phyloP scores from a whole-genome alignment of 2,888 invertebrate genomes.

The Hypolimnas misippus region DNA sequence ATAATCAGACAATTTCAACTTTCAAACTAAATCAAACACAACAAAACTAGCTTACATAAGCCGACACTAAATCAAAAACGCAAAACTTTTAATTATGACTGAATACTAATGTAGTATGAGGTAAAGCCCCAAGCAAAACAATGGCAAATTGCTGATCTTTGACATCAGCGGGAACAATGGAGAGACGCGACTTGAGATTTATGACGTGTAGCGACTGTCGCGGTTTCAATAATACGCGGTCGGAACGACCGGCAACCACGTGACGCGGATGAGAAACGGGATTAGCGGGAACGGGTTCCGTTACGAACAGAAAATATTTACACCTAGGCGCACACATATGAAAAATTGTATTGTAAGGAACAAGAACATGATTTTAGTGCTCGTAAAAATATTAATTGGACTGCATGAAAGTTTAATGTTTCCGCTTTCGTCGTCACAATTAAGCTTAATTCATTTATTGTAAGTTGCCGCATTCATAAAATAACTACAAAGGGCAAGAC shows the following conservation, averaged over 20 bases:
- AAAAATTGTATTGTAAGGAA: not conserved
- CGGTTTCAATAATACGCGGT: constrained; percentile 49
- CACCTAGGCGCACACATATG: not conserved
- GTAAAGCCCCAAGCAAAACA: constrained; percentile 59
- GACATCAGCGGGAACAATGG: constrained; percentile 79
- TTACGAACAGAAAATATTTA: constrained; percentile 14
- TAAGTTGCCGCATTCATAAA: constrained; percentile 28
- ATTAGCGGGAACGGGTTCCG: constrained; percentile 30
- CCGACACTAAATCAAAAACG: constrained; percentile 14
- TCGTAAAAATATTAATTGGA: constrained; percentile 13
- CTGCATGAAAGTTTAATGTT: constrained; percentile 4
- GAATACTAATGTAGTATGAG: constrained; percentile 46
- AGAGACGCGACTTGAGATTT: constrained; percentile 60
- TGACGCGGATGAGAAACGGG: constrained; percentile 30
- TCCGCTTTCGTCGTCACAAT: constrained; percentile 12
- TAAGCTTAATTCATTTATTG: constrained; percentile 28
- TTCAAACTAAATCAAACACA: constrained; percentile 9
- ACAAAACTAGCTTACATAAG: constrained; percentile 4
- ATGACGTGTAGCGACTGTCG: constrained; percentile 53
- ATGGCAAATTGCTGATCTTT: constrained; percentile 82
- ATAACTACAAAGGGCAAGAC: constrained; percentile 27
- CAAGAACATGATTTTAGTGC: constrained; percentile 6
- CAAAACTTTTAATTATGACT: constrained; percentile 37
- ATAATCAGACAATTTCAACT: not conserved
- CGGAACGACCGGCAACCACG: constrained; percentile 28